Percentiles rank a stretch among this genome's conserved stretches.
These are phyloP conservation scores for Panthera leo DNA, from an alignment of 2,113 vertebrate species.

Conservation along the genomic window DNA sequence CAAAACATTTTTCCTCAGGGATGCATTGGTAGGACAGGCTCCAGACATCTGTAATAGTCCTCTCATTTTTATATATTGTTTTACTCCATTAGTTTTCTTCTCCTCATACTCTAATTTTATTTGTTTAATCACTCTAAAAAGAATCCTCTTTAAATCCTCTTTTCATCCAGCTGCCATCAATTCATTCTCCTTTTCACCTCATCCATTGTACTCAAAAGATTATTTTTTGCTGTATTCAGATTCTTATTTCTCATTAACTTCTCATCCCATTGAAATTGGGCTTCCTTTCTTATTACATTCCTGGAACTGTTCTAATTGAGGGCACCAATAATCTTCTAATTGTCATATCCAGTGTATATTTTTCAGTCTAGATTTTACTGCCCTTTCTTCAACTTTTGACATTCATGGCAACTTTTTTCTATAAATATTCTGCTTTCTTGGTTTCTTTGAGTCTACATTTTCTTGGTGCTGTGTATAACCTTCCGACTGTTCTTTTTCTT, in stretches of 20 bases:
- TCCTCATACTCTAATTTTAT: neutral
- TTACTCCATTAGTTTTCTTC: neutral
- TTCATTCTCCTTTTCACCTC: neutral
- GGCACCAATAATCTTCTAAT: neutral
- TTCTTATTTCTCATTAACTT: neutral
- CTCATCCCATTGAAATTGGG: neutral
- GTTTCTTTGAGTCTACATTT: neutral
- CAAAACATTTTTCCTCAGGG: neutral
- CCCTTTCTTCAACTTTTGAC: neutral
- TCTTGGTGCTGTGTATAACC: neutral
- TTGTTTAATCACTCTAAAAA: neutral
- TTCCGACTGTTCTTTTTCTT: neutral
- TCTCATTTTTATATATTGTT: neutral
- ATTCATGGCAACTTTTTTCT: slow-evolving; percentile 3
- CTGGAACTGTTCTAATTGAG: neutral
- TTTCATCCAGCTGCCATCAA: neutral
- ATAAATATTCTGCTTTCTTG: neutral
- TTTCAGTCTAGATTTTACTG: neutral
- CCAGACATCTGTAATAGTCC: neutral
- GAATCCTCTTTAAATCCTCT: neutral
- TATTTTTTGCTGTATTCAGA: neutral
- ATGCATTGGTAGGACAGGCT: neutral
- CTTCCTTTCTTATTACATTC: neutral
- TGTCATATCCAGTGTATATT: neutral
- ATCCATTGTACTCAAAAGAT: neutral